A percentile compares a stretch with the other conserved stretches of the same genome.
Evolutionary conservation across 1,140 invertebrate species (phyloP).

Genomic region (Augochlora pura): DNA sequence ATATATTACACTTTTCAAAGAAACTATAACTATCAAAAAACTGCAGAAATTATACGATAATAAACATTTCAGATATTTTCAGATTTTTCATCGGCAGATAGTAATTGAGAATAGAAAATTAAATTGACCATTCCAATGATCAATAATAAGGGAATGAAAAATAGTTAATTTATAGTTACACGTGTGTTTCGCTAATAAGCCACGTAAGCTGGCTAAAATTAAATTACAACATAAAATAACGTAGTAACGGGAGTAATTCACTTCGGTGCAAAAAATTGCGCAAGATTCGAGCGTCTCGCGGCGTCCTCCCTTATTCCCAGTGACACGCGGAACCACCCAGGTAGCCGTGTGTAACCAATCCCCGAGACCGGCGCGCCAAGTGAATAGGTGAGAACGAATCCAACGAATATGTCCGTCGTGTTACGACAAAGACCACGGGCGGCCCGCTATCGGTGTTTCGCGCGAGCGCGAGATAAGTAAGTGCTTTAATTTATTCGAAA

Average conservation of each 20-base stretch:
- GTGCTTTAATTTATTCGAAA: constrained; percentile 80
- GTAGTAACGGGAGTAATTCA: not conserved
- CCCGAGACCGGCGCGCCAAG: constrained; percentile 39
- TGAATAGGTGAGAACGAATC: constrained; percentile 67
- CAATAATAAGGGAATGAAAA: too few species aligned
- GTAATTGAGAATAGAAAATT: too few species aligned
- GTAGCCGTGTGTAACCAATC: constrained; percentile 63
- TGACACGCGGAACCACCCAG: constrained; percentile 59
- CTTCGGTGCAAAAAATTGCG: not conserved
- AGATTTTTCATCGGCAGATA: too few species aligned
- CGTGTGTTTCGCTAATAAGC: too few species aligned
- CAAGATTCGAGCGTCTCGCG: not conserved
- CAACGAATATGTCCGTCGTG: constrained; percentile 64
- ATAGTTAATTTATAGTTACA: too few species aligned
- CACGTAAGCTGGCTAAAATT: too few species aligned
- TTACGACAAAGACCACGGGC: constrained; percentile 66
- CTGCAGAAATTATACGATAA: too few species aligned
- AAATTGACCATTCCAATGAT: too few species aligned
- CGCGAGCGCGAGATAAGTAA: constrained; percentile 73
- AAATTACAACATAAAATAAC: too few species aligned
- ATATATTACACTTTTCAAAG: too few species aligned
- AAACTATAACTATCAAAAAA: too few species aligned
- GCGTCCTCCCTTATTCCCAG: constrained; percentile 35
- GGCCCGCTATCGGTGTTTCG: constrained; percentile 67
- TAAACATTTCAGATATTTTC: too few species aligned